Percentiles rank a stretch among this genome's conserved stretches.
Evolutionary conservation across 2,888 invertebrate species (phyloP).

Genomic region (Vannuccia rotundouncinata): DNA sequence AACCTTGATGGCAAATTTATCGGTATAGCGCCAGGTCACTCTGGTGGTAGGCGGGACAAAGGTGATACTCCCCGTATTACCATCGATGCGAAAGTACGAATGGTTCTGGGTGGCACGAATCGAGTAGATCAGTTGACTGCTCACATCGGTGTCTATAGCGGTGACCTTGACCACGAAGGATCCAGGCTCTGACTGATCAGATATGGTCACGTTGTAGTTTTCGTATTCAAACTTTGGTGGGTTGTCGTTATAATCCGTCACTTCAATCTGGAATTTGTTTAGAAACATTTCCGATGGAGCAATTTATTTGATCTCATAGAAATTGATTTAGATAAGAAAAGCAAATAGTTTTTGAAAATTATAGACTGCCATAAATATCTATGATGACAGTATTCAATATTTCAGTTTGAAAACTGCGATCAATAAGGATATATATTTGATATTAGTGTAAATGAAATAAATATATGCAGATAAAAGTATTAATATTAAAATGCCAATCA

Average conservation of each 20-base stretch:
- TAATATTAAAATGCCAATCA: too few species aligned
- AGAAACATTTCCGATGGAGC: too few species aligned
- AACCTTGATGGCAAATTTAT: neutral
- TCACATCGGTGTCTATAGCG: constrained; percentile 6
- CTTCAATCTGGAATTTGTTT: neutral
- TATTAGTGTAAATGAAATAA: too few species aligned
- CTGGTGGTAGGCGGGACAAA: neutral
- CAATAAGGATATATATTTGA: too few species aligned
- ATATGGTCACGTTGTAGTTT: constrained; percentile 19
- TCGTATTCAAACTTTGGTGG: neutral
- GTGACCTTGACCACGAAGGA: constrained; percentile 31
- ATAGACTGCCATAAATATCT: too few species aligned
- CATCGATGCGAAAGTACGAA: constrained; percentile 15
- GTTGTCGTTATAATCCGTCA: constrained; percentile 21
- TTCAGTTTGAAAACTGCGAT: too few species aligned
- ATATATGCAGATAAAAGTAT: too few species aligned
- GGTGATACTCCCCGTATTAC: neutral
- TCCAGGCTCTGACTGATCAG: constrained; percentile 1
- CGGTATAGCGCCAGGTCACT: neutral
- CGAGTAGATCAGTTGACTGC: neutral
- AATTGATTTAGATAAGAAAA: too few species aligned
- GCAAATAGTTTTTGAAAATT: too few species aligned
- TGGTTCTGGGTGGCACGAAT: neutral
- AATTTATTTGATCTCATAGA: too few species aligned
- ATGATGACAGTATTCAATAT: too few species aligned